A percentile compares a stretch with the other conserved stretches of the same genome.
Evolutionary conservation across 1,140 invertebrate genomes (phyloP).

Genomic region (Lepidurus apus): DNA sequence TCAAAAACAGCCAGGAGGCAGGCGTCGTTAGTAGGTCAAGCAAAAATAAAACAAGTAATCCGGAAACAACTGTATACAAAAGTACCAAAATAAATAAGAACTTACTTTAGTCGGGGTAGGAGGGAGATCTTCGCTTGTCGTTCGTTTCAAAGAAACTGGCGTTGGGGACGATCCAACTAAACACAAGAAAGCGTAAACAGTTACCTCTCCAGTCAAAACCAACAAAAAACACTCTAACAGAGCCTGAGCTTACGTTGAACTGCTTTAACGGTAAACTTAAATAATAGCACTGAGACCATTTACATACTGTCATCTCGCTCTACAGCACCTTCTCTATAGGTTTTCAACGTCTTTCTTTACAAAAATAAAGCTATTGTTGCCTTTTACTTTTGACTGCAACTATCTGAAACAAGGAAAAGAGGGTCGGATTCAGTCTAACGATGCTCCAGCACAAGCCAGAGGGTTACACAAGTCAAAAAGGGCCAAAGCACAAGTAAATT

Average conservation of each 20-base stretch:
- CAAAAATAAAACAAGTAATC: background rate
- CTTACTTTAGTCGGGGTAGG: background rate
- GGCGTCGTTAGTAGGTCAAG: conserved; percentile 7
- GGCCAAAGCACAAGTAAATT: background rate
- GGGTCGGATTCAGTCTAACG: background rate
- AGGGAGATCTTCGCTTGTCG: background rate
- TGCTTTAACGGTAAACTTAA: no score
- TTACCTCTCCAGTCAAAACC: no score
- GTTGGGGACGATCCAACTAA: background rate
- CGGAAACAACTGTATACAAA: background rate
- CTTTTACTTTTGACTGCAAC: no score
- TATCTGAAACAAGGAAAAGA: no score
- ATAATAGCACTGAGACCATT: no score
- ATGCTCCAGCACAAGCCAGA: background rate
- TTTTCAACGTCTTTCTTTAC: no score
- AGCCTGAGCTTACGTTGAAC: no score
- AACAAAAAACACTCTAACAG: no score
- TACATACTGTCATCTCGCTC: no score
- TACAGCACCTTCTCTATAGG: no score
- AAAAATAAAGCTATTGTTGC: no score
- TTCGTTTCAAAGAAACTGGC: background rate
- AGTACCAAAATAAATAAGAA: background rate
- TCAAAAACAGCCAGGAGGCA: conserved; percentile 5
- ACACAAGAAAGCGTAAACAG: background rate
- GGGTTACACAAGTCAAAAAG: background rate